Evolutionary conservation across 2,113 vertebrate genomes (phyloP), one percentile per base, ranked within the genome.

Genomic region (Ranitomeya imitator): DNA sequence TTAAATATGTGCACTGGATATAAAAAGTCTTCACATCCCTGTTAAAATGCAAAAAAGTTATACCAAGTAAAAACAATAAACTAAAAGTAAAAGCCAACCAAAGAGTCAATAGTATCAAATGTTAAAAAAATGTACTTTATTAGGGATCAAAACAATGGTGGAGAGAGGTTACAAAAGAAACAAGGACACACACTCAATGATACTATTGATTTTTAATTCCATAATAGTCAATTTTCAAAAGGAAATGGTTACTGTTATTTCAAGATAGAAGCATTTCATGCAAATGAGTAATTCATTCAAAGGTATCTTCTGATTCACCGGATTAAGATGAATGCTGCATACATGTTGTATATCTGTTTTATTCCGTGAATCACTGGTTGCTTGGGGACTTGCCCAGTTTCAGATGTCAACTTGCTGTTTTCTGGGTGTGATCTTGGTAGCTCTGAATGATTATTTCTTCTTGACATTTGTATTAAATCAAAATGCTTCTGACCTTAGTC

Each of bases 401-500:
- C 15, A 31, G 79, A 80, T 80, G 79, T 55, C 52, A 31, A 37
- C 79, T 19, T 80, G 79, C 57, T 80, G 23, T 80, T 80, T 80
- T 26, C 57, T 61, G 57, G 57, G 79, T 80, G 57, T 80, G 23
- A 57, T 55, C n/a, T 19, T 26, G 21, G 1, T 55, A n/a, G 7
- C 26, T 37, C 26, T 31, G 26, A 1, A 18, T 51, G 16, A n/a
- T 59, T 79, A 15, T 79, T 59, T 59, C 3, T 59, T 21, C 6
- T 59, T 55, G 12, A 13, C 78, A 59, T 59, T 15, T 59, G 26
- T n/a, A 12, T 59, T 2, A 31, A 18, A 19, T 80, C 37, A 5
- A 57, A n/a, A 59, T 23, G 21, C 14, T 13, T 79, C n/a, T 59
- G 78, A 59, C 54, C n/a, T 57, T 14, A 6, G 21, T n/a, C 54